Evolutionary conservation across 2,797 vertebrate genomes (phyloP), one percentile per base, ranked within the genome.

Genomic region (Champsocephalus esox): DNA sequence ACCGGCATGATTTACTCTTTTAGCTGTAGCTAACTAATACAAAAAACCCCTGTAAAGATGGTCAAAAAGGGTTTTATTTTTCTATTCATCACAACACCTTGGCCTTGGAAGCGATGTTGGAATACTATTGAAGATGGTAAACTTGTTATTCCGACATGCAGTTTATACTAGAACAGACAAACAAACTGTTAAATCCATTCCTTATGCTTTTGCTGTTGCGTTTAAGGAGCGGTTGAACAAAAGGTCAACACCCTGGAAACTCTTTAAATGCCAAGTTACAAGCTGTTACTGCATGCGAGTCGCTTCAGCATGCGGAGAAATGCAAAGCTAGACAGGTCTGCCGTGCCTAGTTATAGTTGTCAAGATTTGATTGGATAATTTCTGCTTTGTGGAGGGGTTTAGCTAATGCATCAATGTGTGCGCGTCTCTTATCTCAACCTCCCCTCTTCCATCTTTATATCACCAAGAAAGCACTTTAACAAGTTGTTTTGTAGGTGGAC

Each of bases 261-360:
- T 34, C 24, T 75, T 38, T 11, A 24, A 48, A 45, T 64, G 55
- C 67, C 9, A 0, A 43, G 19, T 56, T 32, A 16, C 14, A 38
- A 38, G 3, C 34, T 13, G 2, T 62, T 24, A 59, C 7, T 19
- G 43, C 59, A 59, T 72, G 45, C 59, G 24, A 14, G 43, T 34
- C 9, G 5, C 2, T 43, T 38, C 24, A 45, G 48, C 32, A 38
- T 28, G 56, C 52, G 12, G 48, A 56, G 16, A 67, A 56, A 76
- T 63, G 41, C 12, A 64, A 68, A 12, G 21, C 49, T 54, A 64
- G 70, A 78, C 64, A 69, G 64, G 56, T 60, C 28, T 58, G 61
- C 56, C 1, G 5, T 48, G 61, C n/a, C 16, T 9, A 19, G 34
- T n/a, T 70, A 67, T 3, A 2, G 12, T 48, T 70, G 48, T 51